Evolutionary conservation across 2,113 vertebrate species (phyloP).

Genomic region (Leiothrix lutea): DNA sequence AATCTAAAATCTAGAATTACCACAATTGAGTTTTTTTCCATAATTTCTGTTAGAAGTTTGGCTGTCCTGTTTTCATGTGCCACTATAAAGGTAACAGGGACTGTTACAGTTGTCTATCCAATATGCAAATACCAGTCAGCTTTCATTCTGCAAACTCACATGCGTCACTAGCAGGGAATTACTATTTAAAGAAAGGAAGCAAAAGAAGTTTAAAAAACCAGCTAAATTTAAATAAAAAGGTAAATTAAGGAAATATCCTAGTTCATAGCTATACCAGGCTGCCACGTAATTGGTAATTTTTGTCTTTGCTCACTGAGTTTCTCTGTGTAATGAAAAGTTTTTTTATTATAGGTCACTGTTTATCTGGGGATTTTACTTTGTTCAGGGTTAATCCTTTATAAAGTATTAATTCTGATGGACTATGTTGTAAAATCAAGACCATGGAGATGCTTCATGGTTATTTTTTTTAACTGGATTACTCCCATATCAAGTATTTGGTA

Average conservation of each 20-base stretch:
- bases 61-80: background rate
- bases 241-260: background rate
- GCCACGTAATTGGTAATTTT: constrained; percentile 28
- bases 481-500: constrained; percentile 63
- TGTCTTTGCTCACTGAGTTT: background rate
- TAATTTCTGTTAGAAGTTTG: background rate
- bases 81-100: background rate
- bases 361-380: constrained; percentile 67
- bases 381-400: constrained; percentile 70
- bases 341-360: constrained; percentile 56
- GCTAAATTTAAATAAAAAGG: background rate
- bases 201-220: background rate
- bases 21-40: background rate
- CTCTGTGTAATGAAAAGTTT: constrained; percentile 14
- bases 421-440: constrained; percentile 55
- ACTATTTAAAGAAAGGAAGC: background rate
- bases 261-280: background rate
- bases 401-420: constrained; percentile 66
- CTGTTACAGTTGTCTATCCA: background rate
- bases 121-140: background rate
- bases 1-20: background rate
- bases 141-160: background rate
- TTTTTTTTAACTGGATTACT: constrained; percentile 70
- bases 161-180: background rate
- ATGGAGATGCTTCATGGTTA: constrained; percentile 31